Conservation (phyloP, 2,888 invertebrate species). For the Catocala sponsa region DNA sequence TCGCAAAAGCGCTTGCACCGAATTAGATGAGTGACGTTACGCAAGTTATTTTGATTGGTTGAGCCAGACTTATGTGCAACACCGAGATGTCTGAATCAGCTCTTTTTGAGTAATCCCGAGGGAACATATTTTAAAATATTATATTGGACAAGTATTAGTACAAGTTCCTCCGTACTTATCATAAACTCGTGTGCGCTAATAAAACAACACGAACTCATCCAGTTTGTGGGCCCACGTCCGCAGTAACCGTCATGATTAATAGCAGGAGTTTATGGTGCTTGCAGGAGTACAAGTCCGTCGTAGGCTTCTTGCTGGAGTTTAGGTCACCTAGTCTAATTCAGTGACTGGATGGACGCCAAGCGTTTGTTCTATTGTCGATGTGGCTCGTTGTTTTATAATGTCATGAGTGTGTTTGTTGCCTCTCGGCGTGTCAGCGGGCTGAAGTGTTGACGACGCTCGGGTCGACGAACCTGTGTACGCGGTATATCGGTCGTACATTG, state of each 20-base stretch:
- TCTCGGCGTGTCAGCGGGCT: constrained; percentile 54
- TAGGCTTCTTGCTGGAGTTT: constrained; percentile 58
- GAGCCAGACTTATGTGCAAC: constrained; percentile 3
- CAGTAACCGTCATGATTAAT: constrained; percentile 39
- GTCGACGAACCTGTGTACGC: constrained; percentile 74
- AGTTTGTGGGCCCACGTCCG: constrained; percentile 8
- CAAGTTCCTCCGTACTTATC: too few relatives aligned
- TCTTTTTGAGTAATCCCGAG: constrained; percentile 13
- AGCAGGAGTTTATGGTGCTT: constrained; percentile 42
- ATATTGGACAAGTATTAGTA: too few relatives aligned
- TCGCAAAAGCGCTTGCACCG: not conserved
- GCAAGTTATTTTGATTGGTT: constrained; percentile 9
- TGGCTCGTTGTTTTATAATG: constrained; percentile 72
- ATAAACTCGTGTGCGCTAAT: constrained; percentile 4
- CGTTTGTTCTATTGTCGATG: constrained; percentile 82
- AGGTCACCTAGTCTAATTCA: constrained; percentile 78
- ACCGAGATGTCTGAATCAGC: not conserved
- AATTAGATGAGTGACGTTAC: constrained; percentile 7
- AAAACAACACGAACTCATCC: constrained; percentile 28
- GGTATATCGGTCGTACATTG: constrained; percentile 67
- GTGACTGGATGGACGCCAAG: constrained; percentile 82
- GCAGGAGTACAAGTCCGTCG: constrained; percentile 16
- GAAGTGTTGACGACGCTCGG: constrained; percentile 59
- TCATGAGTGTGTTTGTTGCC: constrained; percentile 65
- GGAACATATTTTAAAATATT: constrained; percentile 23